Evolutionary conservation across 2,113 vertebrate genomes (phyloP).

Genomic region (Gobiocypris rarus): DNA sequence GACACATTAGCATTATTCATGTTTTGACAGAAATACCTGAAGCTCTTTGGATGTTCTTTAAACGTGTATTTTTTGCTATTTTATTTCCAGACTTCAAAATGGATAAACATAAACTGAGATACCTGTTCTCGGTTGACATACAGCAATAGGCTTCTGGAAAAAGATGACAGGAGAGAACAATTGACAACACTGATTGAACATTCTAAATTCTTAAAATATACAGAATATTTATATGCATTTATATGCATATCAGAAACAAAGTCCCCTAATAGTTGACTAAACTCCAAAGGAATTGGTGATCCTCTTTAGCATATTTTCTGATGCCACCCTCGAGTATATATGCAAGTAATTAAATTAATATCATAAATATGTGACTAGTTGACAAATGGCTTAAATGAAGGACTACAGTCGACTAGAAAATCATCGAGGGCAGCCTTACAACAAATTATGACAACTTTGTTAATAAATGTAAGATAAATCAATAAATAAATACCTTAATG

Average conservation of each 20-base stretch:
- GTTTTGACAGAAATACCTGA: not conserved
- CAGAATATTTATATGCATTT: not conserved
- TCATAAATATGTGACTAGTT: no score
- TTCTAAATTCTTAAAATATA: no score
- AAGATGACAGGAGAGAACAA: slow-evolving; percentile 34
- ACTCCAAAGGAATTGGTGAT: no score
- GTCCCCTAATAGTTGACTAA: no score
- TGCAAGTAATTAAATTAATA: no score
- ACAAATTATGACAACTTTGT: not conserved
- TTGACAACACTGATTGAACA: not conserved
- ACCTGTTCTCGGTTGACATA: slow-evolving; percentile 9
- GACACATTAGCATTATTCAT: not conserved
- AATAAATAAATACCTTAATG: slow-evolving; percentile 37
- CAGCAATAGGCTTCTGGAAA: slow-evolving; percentile 4
- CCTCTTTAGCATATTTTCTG: no score
- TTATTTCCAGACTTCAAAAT: not conserved
- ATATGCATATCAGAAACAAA: not conserved
- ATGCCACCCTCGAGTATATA: no score
- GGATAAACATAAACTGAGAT: not conserved
- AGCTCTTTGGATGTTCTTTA: not conserved
- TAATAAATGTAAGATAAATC: not conserved
- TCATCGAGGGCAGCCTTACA: no score
- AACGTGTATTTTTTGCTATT: not conserved
- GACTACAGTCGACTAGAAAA: no score
- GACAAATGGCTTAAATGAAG: no score